Evolutionary conservation across 2,113 vertebrate species (phyloP), one percentile per base, ranked within the genome.

Genomic region (Lophochroa leadbeateri): DNA sequence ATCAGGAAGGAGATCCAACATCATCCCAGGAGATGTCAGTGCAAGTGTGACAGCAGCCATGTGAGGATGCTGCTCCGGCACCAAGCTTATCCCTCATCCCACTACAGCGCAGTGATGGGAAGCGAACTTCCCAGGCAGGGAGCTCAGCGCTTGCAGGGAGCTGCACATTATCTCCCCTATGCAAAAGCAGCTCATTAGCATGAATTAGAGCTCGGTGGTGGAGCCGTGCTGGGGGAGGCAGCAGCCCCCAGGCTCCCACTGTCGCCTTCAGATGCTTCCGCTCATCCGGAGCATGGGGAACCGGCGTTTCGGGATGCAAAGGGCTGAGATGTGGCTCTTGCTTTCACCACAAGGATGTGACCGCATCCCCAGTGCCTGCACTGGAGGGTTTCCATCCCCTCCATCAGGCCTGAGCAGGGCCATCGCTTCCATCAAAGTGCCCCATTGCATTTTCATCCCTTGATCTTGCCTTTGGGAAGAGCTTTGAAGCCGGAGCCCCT

Each of bases 281-380:
- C 61, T 49, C 7, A 0, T 33, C 33, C 19, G 63, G 41, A 78
- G 33, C 8, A 10, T 0, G 1, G 39, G 20, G 21, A 81, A 6
- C 14, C 4, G 1, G 8, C 0, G 1, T n/a, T 64, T n/a, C 0
- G 2, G 70, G 77, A 18, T 53, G 53, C 20, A 5, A 35, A 71
- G 58, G 50, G 50, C 25, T 23, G 58, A 60, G 33, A 16, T 7
- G 35, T 1, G 0, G 12, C 27, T 81, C 53, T 27, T 23, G 53
- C 29, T 47, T 46, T 25, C 23, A 13, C 16, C 43, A 47, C 33
- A 3, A 31, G 21, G 52, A 27, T 1, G 6, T 3, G 15, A 17
- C 35, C 2, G 3, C 29, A 5, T 61, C 58, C 72, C 68, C 68
- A 13, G 57, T 0, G 0, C 47, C 47, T 3, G 10, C 2, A 1